These are phyloP conservation scores for Galleria mellonella DNA, from an alignment of 1,140 invertebrate genomes.

Conservation along the genomic window DNA sequence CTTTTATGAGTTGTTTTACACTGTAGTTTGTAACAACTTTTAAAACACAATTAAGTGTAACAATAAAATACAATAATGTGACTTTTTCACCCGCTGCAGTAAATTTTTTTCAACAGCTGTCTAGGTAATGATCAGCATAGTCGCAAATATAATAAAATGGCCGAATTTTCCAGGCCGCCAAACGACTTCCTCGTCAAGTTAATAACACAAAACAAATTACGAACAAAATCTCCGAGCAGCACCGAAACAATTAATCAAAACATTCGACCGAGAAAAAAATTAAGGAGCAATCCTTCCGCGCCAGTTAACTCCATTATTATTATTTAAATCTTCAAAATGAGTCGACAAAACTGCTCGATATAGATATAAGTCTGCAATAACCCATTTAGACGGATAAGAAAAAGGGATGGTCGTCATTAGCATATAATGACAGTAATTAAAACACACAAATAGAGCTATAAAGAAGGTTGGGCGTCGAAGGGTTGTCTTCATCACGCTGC, in stretches of 20 bases:
- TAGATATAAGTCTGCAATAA: slow-evolving; percentile 69
- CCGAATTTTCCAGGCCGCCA: slow-evolving; percentile 48
- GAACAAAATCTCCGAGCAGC: slow-evolving; percentile 44
- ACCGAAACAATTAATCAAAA: slow-evolving; percentile 67
- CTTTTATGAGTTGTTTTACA: too few relatives aligned
- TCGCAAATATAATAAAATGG: slow-evolving; percentile 27
- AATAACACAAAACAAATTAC: slow-evolving; percentile 70
- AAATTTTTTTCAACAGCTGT: too few relatives aligned
- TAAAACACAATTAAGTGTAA: too few relatives aligned
- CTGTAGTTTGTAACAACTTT: too few relatives aligned
- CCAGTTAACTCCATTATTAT: slow-evolving; percentile 48
- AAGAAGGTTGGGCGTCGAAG: slow-evolving; percentile 67
- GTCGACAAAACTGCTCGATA: slow-evolving; percentile 49
- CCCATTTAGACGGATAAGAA: slow-evolving; percentile 74
- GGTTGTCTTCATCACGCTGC: slow-evolving; percentile 69
- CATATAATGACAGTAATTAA: slow-evolving; percentile 77
- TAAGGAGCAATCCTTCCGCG: slow-evolving; percentile 49
- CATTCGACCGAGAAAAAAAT: slow-evolving; percentile 50
- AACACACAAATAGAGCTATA: slow-evolving; percentile 76
- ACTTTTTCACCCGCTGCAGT: too few relatives aligned
- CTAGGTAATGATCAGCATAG: slow-evolving; percentile 5
- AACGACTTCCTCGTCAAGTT: slow-evolving; percentile 69
- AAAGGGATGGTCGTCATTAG: slow-evolving; percentile 75
- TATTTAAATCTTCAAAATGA: slow-evolving; percentile 67
- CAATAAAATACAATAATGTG: too few relatives aligned